Conservation (phyloP, 2,113 vertebrate genomes). For the Ascaphus truei region DNA sequence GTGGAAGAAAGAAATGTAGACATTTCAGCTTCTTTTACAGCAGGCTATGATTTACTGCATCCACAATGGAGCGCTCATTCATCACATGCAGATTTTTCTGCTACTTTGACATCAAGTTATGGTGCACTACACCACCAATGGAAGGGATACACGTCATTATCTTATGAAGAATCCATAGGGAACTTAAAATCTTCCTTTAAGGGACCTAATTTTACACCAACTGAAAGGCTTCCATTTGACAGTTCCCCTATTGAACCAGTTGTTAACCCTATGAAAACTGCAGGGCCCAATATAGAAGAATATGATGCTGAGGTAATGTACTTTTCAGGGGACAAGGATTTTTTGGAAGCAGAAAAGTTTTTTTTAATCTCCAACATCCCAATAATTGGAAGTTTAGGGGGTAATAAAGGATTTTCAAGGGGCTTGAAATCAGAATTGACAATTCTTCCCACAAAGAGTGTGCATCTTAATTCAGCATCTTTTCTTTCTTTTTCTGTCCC, state of each 20-base stretch:
- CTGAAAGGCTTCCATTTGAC: constrained; percentile 31
- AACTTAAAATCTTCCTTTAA: constrained; percentile 33
- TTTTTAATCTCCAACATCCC: constrained; percentile 24
- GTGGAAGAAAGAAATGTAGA: too few species aligned
- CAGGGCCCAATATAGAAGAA: constrained; percentile 3
- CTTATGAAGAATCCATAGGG: constrained; percentile 27
- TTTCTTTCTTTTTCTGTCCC: constrained; percentile 25
- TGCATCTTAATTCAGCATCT: constrained; percentile 22
- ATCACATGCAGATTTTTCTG: neutral
- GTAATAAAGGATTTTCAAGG: neutral
- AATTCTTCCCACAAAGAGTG: neutral
- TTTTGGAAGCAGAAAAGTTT: constrained; percentile 36
- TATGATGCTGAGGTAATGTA: neutral
- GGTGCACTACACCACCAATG: constrained; percentile 32
- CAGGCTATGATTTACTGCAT: neutral
- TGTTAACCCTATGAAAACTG: constrained; percentile 21
- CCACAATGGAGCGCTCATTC: neutral
- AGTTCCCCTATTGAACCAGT: constrained; percentile 3
- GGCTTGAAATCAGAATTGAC: neutral
- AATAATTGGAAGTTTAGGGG: constrained; percentile 35
- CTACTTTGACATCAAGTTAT: constrained; percentile 40
- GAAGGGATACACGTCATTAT: constrained; percentile 9
- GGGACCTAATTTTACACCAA: constrained; percentile 38
- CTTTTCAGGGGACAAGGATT: constrained; percentile 5
- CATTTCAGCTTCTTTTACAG: constrained; percentile 39